Base-by-base conservation (phyloP, 2,888 invertebrate genomes). In the Tryphoninae sp. region DNA sequence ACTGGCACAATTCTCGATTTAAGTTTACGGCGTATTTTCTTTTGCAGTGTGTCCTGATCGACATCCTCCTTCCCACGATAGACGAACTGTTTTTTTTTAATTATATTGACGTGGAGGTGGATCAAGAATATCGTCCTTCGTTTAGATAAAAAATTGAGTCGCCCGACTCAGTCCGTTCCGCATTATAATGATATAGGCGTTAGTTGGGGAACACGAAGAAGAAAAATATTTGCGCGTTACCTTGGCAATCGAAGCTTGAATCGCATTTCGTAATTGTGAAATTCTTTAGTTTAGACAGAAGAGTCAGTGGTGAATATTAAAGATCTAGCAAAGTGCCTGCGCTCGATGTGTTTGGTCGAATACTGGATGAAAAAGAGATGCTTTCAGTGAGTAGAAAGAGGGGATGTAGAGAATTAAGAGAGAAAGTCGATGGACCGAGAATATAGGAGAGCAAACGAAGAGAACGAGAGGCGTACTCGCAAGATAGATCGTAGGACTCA, bases 401-500 rank as follows among this genome's bases (percentile, higher is more conserved):
- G 62, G 45, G 61, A 79, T 68, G 22, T 19, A 19, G 61, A 53
- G 51, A 33, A 33, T 33, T 33, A 6, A 69, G 62, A 26, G 33
- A 33, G 62, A 42, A 77, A 61, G 61, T 78, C 68, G 78, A 75
- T 62, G 69, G 68, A 61, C 53, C 73, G 67, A 67, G 77, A 72
- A 80, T 75, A 55, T n/a, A 53, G 55, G n/a, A 53, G 45, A 68
- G 76, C 49, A 51, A 26, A 22, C 42, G 51, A 23, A 53, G 62
- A 51, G 77, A 72, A 76, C 26, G 61, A 80, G 80, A 78, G 79
- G 76, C 81, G 71, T 84, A 83, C 83, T 81, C 59, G 75, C 72
- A 86, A 89, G 88, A 89, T 88, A 85, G 86, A 89, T 89, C 88
- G 88, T 85, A 84, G 86, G 86, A 88, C 86, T 86, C 83, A 85